A percentile compares a stretch with the other conserved stretches of the same genome.
Conservation (phyloP, 2,113 vertebrate species). For the Leptocoma aspasia region DNA sequence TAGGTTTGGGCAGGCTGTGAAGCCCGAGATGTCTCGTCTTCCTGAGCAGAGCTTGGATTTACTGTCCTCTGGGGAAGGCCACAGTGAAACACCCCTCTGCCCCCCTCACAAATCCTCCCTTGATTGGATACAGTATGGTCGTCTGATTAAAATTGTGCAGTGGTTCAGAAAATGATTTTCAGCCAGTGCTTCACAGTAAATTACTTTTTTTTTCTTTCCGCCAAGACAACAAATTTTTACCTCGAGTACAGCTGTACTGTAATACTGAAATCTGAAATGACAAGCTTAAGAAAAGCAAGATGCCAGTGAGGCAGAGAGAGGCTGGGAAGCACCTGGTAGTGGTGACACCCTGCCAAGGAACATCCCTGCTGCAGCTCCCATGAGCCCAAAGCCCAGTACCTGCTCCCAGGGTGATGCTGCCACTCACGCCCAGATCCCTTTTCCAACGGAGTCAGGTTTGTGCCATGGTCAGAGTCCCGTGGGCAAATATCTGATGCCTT, state of each 20-base stretch:
- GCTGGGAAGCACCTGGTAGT: background rate
- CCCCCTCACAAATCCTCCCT: constrained; percentile 38
- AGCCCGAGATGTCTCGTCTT: constrained; percentile 42
- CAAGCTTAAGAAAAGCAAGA: background rate
- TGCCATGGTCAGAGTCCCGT: background rate
- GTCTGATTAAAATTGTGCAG: constrained; percentile 60
- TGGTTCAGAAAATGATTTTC: constrained; percentile 66
- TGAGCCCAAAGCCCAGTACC: background rate
- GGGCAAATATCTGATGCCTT: background rate
- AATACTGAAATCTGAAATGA: background rate
- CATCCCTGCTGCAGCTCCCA: background rate
- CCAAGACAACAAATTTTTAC: constrained; percentile 15
- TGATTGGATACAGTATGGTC: constrained; percentile 56
- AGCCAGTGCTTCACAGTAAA: constrained; percentile 49
- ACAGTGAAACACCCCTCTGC: background rate
- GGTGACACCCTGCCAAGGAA: background rate
- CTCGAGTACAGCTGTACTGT: constrained; percentile 13
- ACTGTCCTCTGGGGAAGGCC: constrained; percentile 60
- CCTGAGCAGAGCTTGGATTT: constrained; percentile 62
- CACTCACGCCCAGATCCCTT: background rate
- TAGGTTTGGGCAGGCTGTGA: constrained; percentile 54
- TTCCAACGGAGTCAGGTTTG: background rate
- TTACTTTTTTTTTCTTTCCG: background rate
- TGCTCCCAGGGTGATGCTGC: background rate
- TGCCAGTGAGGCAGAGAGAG: fast-evolving